Percentiles rank a stretch among this genome's conserved stretches.
phyloP scores from a whole-genome alignment of 2,797 vertebrate species.

The Cirrhinus molitorella region DNA sequence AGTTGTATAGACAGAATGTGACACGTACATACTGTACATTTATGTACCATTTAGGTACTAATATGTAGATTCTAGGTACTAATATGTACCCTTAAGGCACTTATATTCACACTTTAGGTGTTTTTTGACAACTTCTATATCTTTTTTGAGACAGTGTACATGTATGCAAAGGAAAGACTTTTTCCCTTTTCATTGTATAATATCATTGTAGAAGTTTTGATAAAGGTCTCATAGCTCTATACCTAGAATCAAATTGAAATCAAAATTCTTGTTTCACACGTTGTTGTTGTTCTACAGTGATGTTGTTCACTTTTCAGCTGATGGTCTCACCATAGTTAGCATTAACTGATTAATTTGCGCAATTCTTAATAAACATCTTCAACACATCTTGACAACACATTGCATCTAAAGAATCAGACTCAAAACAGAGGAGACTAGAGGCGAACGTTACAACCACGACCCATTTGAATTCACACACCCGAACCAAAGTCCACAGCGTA shows the following conservation, averaged over 20 bases:
- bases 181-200: background rate
- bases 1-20: conserved; percentile 1
- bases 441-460: conserved; percentile 56
- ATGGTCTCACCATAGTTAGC: background rate
- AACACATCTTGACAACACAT: background rate
- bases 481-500: conserved; percentile 61
- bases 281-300: conserved; percentile 58
- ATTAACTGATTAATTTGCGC: background rate
- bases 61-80: background rate
- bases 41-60: no score
- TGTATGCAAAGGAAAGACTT: background rate
- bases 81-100: background rate
- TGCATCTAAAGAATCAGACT: no score
- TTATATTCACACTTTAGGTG: background rate
- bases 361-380: conserved; percentile 2
- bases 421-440: conserved; percentile 47
- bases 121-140: background rate
- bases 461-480: conserved; percentile 65
- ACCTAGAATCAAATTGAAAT: background rate
- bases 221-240: background rate
- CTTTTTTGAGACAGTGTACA: background rate
- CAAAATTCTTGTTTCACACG: conserved; percentile 63
- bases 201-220: background rate
- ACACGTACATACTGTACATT: background rate
- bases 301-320: conserved; percentile 52